Conservation (phyloP, 2,797 vertebrate genomes). For the Sebastes matsubarae region DNA sequence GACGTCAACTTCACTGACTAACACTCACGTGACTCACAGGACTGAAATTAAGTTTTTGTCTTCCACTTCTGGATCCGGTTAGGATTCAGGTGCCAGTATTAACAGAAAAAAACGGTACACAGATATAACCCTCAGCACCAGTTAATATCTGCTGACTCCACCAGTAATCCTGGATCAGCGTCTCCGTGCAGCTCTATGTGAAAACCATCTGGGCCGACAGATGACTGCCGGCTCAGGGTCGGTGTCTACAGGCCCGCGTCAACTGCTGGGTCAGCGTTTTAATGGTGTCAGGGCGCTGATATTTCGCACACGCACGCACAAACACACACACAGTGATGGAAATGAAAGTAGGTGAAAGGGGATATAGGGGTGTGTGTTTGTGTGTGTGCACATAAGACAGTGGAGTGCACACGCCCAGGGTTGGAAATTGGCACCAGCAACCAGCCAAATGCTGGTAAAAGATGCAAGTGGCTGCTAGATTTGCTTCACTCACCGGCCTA, state of each 20-base stretch:
- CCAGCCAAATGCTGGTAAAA: too few species aligned
- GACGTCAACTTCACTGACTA: too few species aligned
- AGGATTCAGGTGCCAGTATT: background rate
- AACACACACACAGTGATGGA: background rate
- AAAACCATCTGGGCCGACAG: background rate
- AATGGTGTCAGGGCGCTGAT: background rate
- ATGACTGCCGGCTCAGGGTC: background rate
- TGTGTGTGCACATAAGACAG: background rate
- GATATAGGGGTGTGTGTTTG: background rate
- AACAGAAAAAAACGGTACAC: background rate
- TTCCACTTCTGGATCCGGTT: too few species aligned
- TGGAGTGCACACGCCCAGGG: background rate
- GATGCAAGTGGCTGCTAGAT: too few species aligned
- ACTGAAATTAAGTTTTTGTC: too few species aligned
- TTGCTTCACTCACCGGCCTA: too few species aligned
- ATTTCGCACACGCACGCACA: background rate
- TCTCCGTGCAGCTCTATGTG: background rate
- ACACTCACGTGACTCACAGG: too few species aligned
- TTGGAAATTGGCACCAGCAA: too few species aligned
- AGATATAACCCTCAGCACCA: background rate
- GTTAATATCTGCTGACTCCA: background rate
- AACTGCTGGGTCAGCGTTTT: background rate
- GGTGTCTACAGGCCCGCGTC: background rate
- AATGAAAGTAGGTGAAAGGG: constrained; percentile 25
- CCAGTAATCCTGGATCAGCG: constrained; percentile 5